Percentiles rank a stretch among this genome's conserved stretches.
Evolutionary conservation across 2,888 invertebrate genomes (phyloP).

Genomic region (Hymenopus coronatus): DNA sequence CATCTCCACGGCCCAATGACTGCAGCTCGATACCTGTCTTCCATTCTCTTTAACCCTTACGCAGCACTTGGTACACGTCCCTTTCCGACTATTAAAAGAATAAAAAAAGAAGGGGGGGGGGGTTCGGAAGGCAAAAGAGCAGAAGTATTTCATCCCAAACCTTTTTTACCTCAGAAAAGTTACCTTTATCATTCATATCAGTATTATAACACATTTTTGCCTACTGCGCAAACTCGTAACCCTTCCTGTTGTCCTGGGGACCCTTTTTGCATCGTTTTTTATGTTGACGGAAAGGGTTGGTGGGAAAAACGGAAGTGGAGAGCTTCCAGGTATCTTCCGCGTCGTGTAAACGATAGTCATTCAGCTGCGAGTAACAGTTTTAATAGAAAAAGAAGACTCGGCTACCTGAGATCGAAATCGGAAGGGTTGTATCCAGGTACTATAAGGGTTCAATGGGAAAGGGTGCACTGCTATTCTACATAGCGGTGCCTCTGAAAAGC

Average conservation of each 20-base stretch:
- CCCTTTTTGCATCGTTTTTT: neutral
- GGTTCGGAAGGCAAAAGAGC: neutral
- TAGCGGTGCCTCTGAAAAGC: neutral
- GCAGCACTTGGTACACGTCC: neutral
- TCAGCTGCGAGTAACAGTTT: slow-evolving; percentile 1
- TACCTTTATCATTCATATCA: neutral
- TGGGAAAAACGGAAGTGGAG: slow-evolving; percentile 17
- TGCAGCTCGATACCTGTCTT: neutral
- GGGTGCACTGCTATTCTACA: neutral
- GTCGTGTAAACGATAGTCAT: neutral
- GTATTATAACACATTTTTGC: slow-evolving; percentile 16
- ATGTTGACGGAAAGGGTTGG: slow-evolving; percentile 11
- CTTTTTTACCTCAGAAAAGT: neutral
- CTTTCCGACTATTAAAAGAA: neutral
- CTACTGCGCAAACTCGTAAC: neutral
- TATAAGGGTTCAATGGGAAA: neutral
- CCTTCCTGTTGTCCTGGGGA: neutral
- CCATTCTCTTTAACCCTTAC: neutral
- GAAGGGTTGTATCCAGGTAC: neutral
- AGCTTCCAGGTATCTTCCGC: neutral
- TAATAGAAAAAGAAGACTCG: slow-evolving; percentile 6
- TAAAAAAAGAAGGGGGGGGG: neutral
- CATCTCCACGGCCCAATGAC: neutral
- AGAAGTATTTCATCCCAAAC: neutral
- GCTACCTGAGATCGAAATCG: slow-evolving; percentile 1